Evolutionary conservation across 2,888 invertebrate species (phyloP).

Genomic region (Baccha elongata): DNA sequence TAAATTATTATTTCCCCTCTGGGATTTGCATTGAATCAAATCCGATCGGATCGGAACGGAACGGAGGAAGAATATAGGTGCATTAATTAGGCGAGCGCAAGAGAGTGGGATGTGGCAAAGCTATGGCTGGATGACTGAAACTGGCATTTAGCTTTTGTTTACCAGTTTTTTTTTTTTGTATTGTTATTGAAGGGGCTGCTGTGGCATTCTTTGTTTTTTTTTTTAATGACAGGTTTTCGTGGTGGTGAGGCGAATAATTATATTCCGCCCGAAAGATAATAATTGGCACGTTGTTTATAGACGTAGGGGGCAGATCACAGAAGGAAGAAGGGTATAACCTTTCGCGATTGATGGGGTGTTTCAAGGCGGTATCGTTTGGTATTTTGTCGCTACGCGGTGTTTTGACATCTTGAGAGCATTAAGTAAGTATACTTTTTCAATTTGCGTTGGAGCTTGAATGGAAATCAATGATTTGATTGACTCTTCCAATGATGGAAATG

Average conservation of each 20-base stretch:
- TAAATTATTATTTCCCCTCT: constrained; percentile 63
- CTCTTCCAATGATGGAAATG: constrained; percentile 52
- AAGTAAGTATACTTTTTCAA: constrained; percentile 8
- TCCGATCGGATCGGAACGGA: background rate
- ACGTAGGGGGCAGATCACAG: background rate
- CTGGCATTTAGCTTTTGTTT: constrained; percentile 66
- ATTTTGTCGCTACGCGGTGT: constrained; percentile 38
- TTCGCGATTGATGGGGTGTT: constrained; percentile 59
- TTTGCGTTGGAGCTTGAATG: constrained; percentile 39
- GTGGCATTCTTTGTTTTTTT: constrained; percentile 48
- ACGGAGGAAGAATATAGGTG: constrained; percentile 59
- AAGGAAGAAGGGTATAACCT: constrained; percentile 45
- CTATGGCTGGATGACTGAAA: constrained; percentile 18
- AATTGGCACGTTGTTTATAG: constrained; percentile 45
- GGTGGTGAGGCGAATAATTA: constrained; percentile 55
- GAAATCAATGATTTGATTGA: constrained; percentile 38
- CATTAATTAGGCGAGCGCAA: constrained; percentile 65
- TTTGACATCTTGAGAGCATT: constrained; percentile 34
- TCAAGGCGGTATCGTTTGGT: constrained; percentile 58
- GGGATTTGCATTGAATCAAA: constrained; percentile 65
- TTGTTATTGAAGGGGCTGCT: constrained; percentile 24
- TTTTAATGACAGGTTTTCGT: constrained; percentile 54
- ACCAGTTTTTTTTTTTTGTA: constrained; percentile 29
- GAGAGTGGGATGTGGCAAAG: constrained; percentile 59
- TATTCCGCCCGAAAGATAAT: constrained; percentile 65